Conservation (phyloP, 2,797 vertebrate species). For the Macropodus opercularis region DNA sequence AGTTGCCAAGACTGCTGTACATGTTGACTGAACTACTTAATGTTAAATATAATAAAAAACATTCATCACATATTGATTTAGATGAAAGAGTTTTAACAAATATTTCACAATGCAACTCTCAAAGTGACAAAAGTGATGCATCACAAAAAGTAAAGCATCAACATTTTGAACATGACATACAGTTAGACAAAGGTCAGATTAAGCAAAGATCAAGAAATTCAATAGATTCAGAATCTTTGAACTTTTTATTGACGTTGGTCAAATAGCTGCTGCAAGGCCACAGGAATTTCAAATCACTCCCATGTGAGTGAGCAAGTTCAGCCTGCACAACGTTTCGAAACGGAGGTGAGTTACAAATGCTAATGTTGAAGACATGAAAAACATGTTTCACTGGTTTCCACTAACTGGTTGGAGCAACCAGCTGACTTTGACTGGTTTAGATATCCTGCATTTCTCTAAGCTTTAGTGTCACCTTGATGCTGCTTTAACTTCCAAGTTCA, state of each 20-base stretch:
- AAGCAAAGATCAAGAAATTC: no score
- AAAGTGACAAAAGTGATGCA: not conserved
- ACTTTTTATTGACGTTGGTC: not conserved
- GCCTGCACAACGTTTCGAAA: not conserved
- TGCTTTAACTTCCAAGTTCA: conserved; percentile 3
- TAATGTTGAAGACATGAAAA: not conserved
- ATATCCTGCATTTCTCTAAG: not conserved
- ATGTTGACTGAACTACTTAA: no score
- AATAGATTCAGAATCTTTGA: no score
- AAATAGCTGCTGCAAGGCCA: not conserved
- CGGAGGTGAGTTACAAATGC: not conserved
- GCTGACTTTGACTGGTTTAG: not conserved
- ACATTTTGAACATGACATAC: not conserved
- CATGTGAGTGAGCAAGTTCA: no score
- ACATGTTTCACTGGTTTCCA: no score
- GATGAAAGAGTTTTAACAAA: not conserved
- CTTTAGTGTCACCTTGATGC: conserved; percentile 4
- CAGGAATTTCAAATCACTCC: no score
- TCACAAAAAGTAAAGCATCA: not conserved
- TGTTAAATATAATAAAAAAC: not conserved
- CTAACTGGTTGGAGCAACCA: no score
- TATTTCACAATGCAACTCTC: not conserved
- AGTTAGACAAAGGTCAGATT: not conserved
- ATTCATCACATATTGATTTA: not conserved
- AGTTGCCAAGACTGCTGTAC: no score